Percentiles rank a stretch among this genome's conserved stretches.
Conservation (phyloP, 2,797 vertebrate species). For the Enteromius treurensis region DNA sequence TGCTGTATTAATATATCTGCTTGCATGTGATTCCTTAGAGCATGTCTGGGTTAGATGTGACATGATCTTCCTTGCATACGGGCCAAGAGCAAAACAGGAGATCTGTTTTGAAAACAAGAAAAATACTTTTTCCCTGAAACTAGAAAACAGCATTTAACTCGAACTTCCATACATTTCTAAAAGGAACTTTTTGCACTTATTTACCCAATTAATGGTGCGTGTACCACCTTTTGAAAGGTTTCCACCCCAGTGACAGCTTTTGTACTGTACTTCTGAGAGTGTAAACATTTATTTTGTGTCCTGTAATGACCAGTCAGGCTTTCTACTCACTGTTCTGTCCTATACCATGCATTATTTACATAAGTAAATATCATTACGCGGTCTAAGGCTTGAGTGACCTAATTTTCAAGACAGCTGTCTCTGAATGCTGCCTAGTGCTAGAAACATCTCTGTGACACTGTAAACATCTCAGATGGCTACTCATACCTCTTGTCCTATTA, state of each 20-base stretch:
- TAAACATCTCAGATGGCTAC: slow-evolving; percentile 32
- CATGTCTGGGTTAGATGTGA: slow-evolving; percentile 39
- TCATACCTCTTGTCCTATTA: not conserved
- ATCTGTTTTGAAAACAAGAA: not conserved
- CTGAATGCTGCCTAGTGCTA: not conserved
- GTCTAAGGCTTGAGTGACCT: slow-evolving; percentile 4
- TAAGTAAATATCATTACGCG: not conserved
- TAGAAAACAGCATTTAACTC: not conserved
- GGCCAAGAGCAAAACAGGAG: not conserved
- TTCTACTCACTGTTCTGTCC: not conserved
- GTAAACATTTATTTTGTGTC: not conserved
- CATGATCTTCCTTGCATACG: not conserved
- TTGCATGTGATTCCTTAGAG: slow-evolving; percentile 29
- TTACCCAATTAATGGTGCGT: not conserved
- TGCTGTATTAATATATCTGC: slow-evolving; percentile 47
- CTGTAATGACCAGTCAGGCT: not conserved
- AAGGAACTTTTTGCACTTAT: not conserved
- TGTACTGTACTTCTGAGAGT: not conserved
- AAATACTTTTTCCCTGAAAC: not conserved
- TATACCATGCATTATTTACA: slow-evolving; percentile 4
- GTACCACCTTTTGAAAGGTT: not conserved
- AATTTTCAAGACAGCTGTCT: slow-evolving; percentile 23
- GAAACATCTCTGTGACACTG: slow-evolving; percentile 22
- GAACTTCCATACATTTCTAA: not conserved
- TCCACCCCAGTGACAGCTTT: not conserved